Percentiles rank a stretch among this genome's conserved stretches.
Conservation (phyloP, 2,797 vertebrate genomes). For the Dermochelys coriacea region DNA sequence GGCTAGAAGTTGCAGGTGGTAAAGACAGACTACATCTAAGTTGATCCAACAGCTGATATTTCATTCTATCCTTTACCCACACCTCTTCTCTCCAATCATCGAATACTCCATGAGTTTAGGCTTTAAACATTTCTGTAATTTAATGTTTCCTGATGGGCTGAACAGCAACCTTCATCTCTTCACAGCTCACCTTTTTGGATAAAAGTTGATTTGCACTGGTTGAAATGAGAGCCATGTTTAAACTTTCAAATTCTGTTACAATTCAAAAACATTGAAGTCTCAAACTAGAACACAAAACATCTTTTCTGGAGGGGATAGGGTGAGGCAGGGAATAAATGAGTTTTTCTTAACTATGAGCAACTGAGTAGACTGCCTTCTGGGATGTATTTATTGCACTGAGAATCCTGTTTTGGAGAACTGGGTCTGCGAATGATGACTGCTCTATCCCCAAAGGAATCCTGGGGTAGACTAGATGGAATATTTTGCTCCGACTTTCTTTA, state of each 20-base stretch:
- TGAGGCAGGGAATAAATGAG: not conserved
- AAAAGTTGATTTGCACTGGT: not conserved
- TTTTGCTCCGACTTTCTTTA: not conserved
- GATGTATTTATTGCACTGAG: not conserved
- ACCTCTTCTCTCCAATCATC: not conserved
- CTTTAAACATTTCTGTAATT: not conserved
- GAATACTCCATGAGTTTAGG: not conserved
- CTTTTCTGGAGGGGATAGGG: no score
- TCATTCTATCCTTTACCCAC: not conserved
- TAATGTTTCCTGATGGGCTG: not conserved
- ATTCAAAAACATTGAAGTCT: not conserved
- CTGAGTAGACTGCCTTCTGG: not conserved
- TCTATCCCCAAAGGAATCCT: not conserved
- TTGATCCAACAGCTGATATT: not conserved
- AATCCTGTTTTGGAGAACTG: not conserved
- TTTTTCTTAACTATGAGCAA: not conserved
- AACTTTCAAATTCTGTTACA: not conserved
- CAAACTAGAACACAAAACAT: not conserved
- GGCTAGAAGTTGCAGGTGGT: not conserved
- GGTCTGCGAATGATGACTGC: not conserved
- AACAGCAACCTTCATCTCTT: not conserved
- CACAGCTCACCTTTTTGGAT: not conserved
- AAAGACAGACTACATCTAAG: not conserved
- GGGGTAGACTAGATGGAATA: not conserved
- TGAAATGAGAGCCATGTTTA: not conserved